Evolutionary conservation across 1,140 invertebrate genomes (phyloP), one percentile per base, ranked within the genome.

Genomic region (Lanistes nyassanus): DNA sequence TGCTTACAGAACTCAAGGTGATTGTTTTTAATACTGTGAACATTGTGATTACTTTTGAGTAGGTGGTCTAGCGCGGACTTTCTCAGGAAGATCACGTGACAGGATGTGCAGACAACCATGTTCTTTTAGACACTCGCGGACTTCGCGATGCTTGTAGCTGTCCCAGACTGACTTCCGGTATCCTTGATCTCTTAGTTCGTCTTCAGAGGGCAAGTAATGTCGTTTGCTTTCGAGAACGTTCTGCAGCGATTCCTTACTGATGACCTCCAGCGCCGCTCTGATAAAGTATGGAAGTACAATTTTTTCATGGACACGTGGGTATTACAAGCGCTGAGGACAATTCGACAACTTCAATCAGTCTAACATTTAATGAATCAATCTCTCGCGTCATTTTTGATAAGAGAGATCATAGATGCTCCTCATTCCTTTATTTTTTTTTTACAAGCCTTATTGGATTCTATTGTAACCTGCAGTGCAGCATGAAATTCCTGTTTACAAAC

Each of bases 131-230:
- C 79, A 75, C 31, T 79, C 75, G 53, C 80, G 78, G 13, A 86
- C 77, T 53, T 80, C 75, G 11, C 64, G 39, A 47, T 84, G 81
- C 76, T 84, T 84, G 76, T 78, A 86, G 51, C 79, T 74, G 64
- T 85, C 83, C 84, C 84, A 86, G 2, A 82, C 4, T 36, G 77
- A 77, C 67, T 82, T 80, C 11, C 69, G 77, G 72, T 86, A 83
- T 3, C 84, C 84, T 34, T 79, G 72, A 58, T 82, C 80, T 69
- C 75, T 73, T 19, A 86, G 77, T 26, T 82, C 79, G 13, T 77
- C 73, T 23, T 84, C 83, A 1, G 47, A 37, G 0, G 82, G 79
- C 34, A 76, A 76, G 2, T 83, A 79, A 56, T 84, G 78, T 31
- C 80, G 74, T n/a, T 77, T 53, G 34, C 78, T 65, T 29, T 79